Evolutionary conservation across 2,113 vertebrate species (phyloP).

Genomic region (Symphodus melops): DNA sequence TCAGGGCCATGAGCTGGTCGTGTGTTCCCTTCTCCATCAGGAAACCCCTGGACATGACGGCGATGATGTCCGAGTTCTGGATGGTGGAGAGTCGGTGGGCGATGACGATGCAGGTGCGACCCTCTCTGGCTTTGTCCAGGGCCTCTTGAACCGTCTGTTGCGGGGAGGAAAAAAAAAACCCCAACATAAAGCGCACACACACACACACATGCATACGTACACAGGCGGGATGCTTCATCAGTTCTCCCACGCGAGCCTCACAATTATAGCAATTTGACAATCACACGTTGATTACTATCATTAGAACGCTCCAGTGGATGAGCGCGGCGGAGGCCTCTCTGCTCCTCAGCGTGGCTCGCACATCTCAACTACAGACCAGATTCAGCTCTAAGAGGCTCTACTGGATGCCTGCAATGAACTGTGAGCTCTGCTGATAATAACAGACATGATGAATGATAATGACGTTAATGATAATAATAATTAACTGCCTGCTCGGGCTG

Average conservation of each 20-base stretch:
- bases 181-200: background rate
- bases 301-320: constrained; percentile 59
- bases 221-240: constrained; percentile 2
- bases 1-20: constrained; percentile 82
- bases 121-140: constrained; percentile 81
- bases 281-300: constrained; percentile 69
- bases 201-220: background rate
- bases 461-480: constrained; percentile 67
- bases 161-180: background rate
- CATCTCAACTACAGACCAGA: constrained; percentile 19
- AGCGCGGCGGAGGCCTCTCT: constrained; percentile 34
- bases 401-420: constrained; percentile 26
- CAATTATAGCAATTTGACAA: constrained; percentile 71
- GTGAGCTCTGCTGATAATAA: constrained; percentile 62
- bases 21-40: constrained; percentile 83
- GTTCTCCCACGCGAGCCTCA: constrained; percentile 13
- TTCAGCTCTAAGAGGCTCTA: constrained; percentile 40
- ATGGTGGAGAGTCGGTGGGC: constrained; percentile 87
- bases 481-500: constrained; percentile 51
- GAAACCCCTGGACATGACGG: constrained; percentile 83
- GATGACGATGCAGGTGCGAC: constrained; percentile 83
- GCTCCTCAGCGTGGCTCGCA: constrained; percentile 35
- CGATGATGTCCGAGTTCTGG: constrained; percentile 86
- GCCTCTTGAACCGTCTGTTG: constrained; percentile 81
- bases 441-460: constrained; percentile 65